These are phyloP conservation scores for Thryonomys swinderianus DNA, from an alignment of 2,113 vertebrate genomes.

Conservation along the genomic window DNA sequence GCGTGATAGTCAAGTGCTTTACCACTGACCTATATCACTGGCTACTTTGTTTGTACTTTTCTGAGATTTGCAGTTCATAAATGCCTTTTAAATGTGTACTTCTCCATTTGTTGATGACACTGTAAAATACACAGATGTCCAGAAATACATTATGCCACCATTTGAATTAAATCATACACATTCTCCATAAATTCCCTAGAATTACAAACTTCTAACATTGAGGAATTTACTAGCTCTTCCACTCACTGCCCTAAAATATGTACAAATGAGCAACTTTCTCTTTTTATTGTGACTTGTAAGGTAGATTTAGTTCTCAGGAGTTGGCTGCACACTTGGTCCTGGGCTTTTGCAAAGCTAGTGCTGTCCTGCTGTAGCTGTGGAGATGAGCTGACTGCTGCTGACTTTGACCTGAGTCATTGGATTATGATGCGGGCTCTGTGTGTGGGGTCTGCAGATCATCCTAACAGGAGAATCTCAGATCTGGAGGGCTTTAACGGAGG, in stretches of 20 bases:
- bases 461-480: neutral
- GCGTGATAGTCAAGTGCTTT: neutral
- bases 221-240: neutral
- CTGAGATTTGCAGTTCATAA: neutral
- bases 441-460: neutral
- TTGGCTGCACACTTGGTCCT: neutral
- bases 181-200: neutral
- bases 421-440: neutral
- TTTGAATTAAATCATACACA: neutral
- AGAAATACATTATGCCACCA: neutral
- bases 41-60: neutral
- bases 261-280: neutral
- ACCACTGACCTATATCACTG: neutral
- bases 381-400: neutral
- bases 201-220: neutral
- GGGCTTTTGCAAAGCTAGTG: neutral
- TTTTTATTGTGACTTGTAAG: neutral
- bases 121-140: neutral
- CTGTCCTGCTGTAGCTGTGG: neutral
- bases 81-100: neutral
- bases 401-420: neutral
- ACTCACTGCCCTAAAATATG: neutral
- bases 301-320: neutral
- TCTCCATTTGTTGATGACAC: neutral
- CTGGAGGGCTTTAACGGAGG: neutral